A percentile compares a stretch with the other conserved stretches of the same genome.
Evolutionary conservation across 2,797 vertebrate species (phyloP).

Genomic region (Anguilla marmorata): DNA sequence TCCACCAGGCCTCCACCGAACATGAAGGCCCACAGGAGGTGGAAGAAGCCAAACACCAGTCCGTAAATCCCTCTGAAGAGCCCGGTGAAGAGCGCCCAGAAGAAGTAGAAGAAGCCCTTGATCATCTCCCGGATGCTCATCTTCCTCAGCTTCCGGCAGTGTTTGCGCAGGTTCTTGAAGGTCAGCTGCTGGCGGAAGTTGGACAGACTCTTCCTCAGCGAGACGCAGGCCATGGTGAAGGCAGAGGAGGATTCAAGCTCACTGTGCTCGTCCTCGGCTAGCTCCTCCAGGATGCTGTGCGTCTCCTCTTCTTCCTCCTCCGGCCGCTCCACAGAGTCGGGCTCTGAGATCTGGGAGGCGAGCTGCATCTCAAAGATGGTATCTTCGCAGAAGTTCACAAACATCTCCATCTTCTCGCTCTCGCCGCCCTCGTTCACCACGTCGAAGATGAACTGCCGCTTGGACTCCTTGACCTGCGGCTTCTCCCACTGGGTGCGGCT

Average conservation of each 20-base stretch:
- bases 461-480: constrained; percentile 98
- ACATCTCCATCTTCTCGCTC: constrained; percentile 98
- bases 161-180: constrained; percentile 83
- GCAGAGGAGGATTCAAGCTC: constrained; percentile 84
- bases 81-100: constrained; percentile 87
- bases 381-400: constrained; percentile 98
- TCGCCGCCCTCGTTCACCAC: constrained; percentile 98
- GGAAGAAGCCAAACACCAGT: constrained; percentile 88
- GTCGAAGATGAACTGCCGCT: constrained; percentile 97
- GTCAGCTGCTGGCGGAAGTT: constrained; percentile 81
- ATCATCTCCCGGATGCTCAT: constrained; percentile 89
- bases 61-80: constrained; percentile 83
- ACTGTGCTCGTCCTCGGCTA: constrained; percentile 75
- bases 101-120: constrained; percentile 85
- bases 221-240: constrained; percentile 84
- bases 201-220: constrained; percentile 78
- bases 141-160: constrained; percentile 85
- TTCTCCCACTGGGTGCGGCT: constrained; percentile 98
- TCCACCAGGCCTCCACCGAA: constrained; percentile 96
- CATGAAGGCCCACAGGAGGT: constrained; percentile 91
- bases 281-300: constrained; percentile 69
- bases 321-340: constrained; percentile 80
- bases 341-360: constrained; percentile 94
- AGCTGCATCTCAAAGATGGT: constrained; percentile 99
- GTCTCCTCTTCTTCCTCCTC: constrained; percentile 82